Conservation (phyloP, 92 coral and sea anemone genomes). For the Zoanthus gigantus region DNA sequence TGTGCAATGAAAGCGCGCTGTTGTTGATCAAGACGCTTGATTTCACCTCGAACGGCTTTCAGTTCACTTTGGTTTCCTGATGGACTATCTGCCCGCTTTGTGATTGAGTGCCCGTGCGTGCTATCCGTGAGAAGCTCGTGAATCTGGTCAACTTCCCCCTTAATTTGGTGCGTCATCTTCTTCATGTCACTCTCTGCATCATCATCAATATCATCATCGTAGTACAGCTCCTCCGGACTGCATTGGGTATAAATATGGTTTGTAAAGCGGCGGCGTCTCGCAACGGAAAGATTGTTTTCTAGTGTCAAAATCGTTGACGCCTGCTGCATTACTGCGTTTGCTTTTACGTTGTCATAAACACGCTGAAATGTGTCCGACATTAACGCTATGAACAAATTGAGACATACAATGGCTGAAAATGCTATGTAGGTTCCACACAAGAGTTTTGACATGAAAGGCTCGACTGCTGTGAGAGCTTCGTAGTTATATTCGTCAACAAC, state of each 20-base stretch:
- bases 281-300: constrained; percentile 75
- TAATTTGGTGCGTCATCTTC: constrained; percentile 93
- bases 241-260: constrained; percentile 86
- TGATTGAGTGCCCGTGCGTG: constrained; percentile 52
- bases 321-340: constrained; percentile 97
- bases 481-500: constrained; percentile 96
- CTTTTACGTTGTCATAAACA: constrained; percentile 96
- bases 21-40: constrained; percentile 73
- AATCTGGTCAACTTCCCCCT: constrained; percentile 80
- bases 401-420: constrained; percentile 83
- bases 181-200: constrained; percentile 82
- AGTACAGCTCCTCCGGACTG: constrained; percentile 88
- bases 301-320: constrained; percentile 82
- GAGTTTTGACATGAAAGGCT: constrained; percentile 92
- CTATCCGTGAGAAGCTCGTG: constrained; percentile 31
- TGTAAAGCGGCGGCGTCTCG: constrained; percentile 73
- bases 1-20: constrained; percentile 73
- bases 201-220: constrained; percentile 84
- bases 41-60: constrained; percentile 61
- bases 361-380: constrained; percentile 99
- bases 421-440: constrained; percentile 99
- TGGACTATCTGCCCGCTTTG: constrained; percentile 22
- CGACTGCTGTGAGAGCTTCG: constrained; percentile 73
- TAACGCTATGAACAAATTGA: constrained; percentile 92
- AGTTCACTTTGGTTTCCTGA: constrained; percentile 59